Evolutionary conservation across 1,140 invertebrate genomes (phyloP), one percentile per base, ranked within the genome.

Genomic region (Berghia stephanieae): DNA sequence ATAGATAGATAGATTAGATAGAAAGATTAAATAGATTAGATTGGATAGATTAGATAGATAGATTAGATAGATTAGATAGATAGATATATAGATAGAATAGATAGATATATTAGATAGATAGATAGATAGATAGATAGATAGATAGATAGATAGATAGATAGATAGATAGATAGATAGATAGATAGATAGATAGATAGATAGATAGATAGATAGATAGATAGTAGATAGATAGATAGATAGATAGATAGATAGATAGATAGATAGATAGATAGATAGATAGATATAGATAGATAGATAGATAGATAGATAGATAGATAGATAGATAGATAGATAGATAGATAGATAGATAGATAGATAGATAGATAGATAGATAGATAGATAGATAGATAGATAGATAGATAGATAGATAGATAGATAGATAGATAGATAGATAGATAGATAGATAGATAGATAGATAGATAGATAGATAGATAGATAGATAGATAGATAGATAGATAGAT

Each of bases 221-320:
- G n/a, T 24, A 60, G 71, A 55, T 18, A 73, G 71, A 73, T 21
- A 73, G 43, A 73, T 16, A 73, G 49, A 73, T 16, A 52, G 71
- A 73, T 21, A 73, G 6, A 73, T 44, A 73, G 46, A 73, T n/a
- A 73, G 5, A 63, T 8, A 63, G 8, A 49, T 13, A 44, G 10
- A 71, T 10, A 71, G 4, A 71, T 10, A 71, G 4, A 46, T 10
- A 44, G 16, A 44, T 13, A 71, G 8, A 46, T 4, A 44, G 16
- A 71, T 10, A 71, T 8, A 46, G 42, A 46, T 44, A 6, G 36
- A 71, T 16, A 63, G 10, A 63, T 16, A 63, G 57, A 63, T 8
- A 63, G 57, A 31, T 16, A 16, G 57, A 63, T 10, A 63, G 57
- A 63, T 16, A 63, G 57, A 63, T 16, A 16, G 57, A 63, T 63